A percentile compares a stretch with the other conserved stretches of the same genome.
phyloP scores from a whole-genome alignment of 2,797 vertebrate species.

The Karalla daura region DNA sequence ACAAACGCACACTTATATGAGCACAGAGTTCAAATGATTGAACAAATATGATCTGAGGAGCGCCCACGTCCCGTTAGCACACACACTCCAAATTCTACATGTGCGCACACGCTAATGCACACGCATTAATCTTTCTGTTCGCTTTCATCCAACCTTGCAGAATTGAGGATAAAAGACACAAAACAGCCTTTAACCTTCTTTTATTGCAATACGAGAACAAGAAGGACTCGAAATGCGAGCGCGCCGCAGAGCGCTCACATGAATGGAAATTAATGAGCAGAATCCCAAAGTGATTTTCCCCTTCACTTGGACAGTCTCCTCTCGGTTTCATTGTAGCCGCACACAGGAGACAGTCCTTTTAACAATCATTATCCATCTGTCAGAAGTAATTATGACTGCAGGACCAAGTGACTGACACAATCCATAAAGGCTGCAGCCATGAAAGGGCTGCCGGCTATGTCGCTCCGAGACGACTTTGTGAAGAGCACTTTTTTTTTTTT shows the following conservation, averaged over 20 bases:
- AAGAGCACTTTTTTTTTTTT: constrained; percentile 3
- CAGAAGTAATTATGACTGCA: constrained; percentile 59
- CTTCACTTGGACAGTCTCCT: constrained; percentile 34
- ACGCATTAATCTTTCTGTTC: constrained; percentile 1
- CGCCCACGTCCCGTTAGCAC: neutral
- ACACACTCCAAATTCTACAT: neutral
- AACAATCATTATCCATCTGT: constrained; percentile 55
- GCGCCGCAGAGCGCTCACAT: constrained; percentile 14
- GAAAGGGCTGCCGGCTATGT: neutral
- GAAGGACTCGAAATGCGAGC: constrained; percentile 24
- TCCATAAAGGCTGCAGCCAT: constrained; percentile 7
- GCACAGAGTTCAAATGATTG: neutral
- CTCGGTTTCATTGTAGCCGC: constrained; percentile 29
- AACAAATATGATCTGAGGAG: constrained; percentile 2
- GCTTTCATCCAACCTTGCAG: neutral
- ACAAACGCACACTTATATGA: neutral
- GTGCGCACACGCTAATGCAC: neutral
- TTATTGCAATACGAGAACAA: constrained; percentile 24
- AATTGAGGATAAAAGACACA: neutral
- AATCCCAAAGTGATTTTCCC: constrained; percentile 47
- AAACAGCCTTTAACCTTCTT: constrained; percentile 20
- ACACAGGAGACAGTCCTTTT: constrained; percentile 53
- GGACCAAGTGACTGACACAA: constrained; percentile 25
- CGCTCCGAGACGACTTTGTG: constrained; percentile 4
- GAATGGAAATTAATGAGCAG: constrained; percentile 52